Evolutionary conservation across 2,888 invertebrate species (phyloP).

Genomic region (Heteromurus nitidus): DNA sequence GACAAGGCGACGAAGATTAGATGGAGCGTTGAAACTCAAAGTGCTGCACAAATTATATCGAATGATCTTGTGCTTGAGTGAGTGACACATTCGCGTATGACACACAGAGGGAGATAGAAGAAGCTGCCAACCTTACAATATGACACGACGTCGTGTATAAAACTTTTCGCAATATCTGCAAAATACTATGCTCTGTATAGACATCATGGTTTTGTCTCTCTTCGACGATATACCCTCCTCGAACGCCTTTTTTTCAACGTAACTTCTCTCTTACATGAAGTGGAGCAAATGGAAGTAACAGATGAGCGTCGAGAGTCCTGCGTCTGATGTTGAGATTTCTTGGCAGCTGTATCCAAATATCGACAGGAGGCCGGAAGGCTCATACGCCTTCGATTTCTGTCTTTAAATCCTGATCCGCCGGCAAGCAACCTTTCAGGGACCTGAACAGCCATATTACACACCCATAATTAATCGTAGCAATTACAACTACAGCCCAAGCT

Average conservation of each 20-base stretch:
- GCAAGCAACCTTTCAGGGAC: conserved; percentile 74
- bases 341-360: conserved; percentile 74
- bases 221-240: too few species aligned
- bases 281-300: conserved; percentile 75
- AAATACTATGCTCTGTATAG: too few species aligned
- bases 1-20: too few species aligned
- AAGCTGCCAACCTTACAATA: neutral
- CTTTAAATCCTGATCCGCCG: conserved; percentile 75
- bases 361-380: conserved; percentile 75
- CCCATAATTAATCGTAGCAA: conserved; percentile 28
- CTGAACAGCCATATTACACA: conserved; percentile 65
- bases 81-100: neutral
- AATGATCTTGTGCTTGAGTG: too few species aligned
- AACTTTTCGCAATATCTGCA: too few species aligned
- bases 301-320: conserved; percentile 74
- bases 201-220: too few species aligned
- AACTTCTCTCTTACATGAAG: conserved; percentile 74
- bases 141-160: too few species aligned
- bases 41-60: too few species aligned
- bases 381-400: conserved; percentile 75
- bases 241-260: too few species aligned
- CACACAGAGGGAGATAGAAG: neutral
- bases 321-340: conserved; percentile 67
- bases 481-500: too few species aligned
- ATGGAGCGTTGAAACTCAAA: too few species aligned